Percentiles rank a stretch among this genome's conserved stretches.
These are phyloP conservation scores for Spodoptera exigua DNA, from an alignment of 2,888 invertebrate genomes.

Conservation along the genomic window DNA sequence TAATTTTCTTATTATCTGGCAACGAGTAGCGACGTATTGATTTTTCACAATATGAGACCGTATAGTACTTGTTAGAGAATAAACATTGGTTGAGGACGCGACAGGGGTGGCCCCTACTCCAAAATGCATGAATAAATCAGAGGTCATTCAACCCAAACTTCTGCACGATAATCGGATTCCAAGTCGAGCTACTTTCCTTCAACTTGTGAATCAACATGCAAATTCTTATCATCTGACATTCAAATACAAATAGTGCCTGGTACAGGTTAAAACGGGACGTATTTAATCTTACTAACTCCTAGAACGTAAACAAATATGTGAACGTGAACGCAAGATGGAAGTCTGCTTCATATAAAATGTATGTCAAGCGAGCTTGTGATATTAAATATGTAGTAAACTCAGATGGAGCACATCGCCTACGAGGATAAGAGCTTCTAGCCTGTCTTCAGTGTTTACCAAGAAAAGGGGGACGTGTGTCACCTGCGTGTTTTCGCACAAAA, in stretches of 20 bases:
- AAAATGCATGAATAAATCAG: conserved; percentile 14
- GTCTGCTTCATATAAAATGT: conserved; percentile 13
- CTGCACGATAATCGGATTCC: conserved; percentile 26
- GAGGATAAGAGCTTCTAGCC: not conserved
- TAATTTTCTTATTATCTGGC: too few relatives aligned
- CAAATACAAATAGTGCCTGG: conserved; percentile 26
- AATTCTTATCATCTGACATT: conserved; percentile 37
- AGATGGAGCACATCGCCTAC: not conserved
- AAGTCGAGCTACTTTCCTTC: conserved; percentile 13
- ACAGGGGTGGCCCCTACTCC: not conserved
- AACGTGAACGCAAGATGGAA: conserved; percentile 3
- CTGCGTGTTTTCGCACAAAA: conserved; percentile 34
- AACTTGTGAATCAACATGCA: conserved; percentile 33
- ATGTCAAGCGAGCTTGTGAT: not conserved
- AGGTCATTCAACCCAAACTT: conserved; percentile 32
- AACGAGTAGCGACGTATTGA: not conserved
- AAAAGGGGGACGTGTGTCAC: conserved; percentile 8
- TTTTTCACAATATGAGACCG: too few relatives aligned
- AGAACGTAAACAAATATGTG: conserved; percentile 14
- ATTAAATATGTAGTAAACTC: conserved; percentile 1
- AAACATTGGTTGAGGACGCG: too few relatives aligned
- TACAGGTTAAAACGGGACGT: conserved; percentile 11
- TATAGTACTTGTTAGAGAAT: too few relatives aligned
- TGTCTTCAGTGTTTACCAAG: not conserved
- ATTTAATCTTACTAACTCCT: conserved; percentile 19